Evolutionary conservation across 37 sponge, comb jelly and placozoan species (phyloP), one percentile per base, ranked within the genome.

Genomic region (Halisarca cf. caerulea): DNA sequence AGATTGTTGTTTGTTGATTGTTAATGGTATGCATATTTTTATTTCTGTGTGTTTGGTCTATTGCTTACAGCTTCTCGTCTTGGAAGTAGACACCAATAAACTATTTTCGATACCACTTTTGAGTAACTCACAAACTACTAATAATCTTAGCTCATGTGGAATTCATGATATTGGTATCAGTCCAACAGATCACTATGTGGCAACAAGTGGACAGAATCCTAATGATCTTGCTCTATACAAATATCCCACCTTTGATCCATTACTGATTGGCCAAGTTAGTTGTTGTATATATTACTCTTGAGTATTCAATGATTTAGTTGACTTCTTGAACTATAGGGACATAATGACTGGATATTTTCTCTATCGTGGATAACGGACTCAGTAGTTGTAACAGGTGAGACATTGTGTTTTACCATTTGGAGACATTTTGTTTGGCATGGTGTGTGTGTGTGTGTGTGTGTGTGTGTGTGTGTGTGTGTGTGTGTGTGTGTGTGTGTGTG

Each of bases 331-430:
- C 0, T 77, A 35, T 44, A 93, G 94, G 88, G 87, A 25, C 97
- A 96, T 60, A 78, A 80, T 44, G 94, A 96, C 61, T 96, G 97
- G 97, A 85, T 96, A 59, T 96, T 96, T 89, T 87, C 92, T 35
- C 44, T 85, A 20, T 70, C 72, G 32, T 96, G 97, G 97, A 41
- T 96, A 25, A 78, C 71, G 21, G 86, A 93, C 43, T 70, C 47
- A 57, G 25, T 91, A 4, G 61, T 96, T 30, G 88, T 96, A 14
- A 80, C 97, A 85, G 96, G 96, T 89, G 58, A 27, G 37, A 44
- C 44, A 2, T 24, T 51, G 59, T 6, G 51, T 47, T 47, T 47
- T 14, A 47, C 51, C 11, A 47, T 47, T 47, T 47, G 51, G 11
- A 6, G 6, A 47, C 51, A 62, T n/a, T 20, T n/a, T 62, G 64